These are phyloP conservation scores for Pseudochaenichthys georgianus DNA, from an alignment of 2,797 vertebrate genomes.

Conservation along the genomic window DNA sequence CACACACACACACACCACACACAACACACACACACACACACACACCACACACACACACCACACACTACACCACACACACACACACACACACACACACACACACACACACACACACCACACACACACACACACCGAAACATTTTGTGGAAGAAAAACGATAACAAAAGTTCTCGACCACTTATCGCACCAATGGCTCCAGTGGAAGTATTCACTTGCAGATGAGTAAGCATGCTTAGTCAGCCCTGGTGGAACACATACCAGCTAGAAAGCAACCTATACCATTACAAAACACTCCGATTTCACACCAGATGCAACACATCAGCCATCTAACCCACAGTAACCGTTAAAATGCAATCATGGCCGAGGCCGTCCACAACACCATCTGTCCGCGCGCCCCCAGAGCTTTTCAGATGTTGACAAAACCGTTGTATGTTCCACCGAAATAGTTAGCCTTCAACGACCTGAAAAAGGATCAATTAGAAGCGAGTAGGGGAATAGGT, in stretches of 20 bases:
- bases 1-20: neutral
- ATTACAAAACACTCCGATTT: neutral
- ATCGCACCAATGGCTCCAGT: constrained; percentile 5
- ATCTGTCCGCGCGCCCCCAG: constrained; percentile 6
- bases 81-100: too few relatives aligned
- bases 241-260: constrained; percentile 9
- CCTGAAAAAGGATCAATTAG: neutral
- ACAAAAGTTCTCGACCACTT: constrained; percentile 4
- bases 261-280: neutral
- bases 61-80: too few relatives aligned
- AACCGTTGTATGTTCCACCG: neutral
- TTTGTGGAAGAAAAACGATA: neutral
- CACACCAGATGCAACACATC: constrained; percentile 29
- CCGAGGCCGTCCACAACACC: neutral
- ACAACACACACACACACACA: neutral
- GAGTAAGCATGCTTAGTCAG: constrained; percentile 15
- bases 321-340: neutral
- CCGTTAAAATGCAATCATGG: too few relatives aligned
- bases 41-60: too few relatives aligned
- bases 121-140: constrained; percentile 6
- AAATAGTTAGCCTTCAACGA: neutral
- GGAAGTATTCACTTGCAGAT: constrained; percentile 11
- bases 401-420: neutral
- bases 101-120: too few relatives aligned
- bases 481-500: neutral